Percentiles rank a stretch among this genome's conserved stretches.
Evolutionary conservation across 2,113 vertebrate species (phyloP).

Genomic region (human (Homo sapiens)): GRCh38 chr5:16857001-16857500

Average conservation of each 20-base stretch:
- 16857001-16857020: neutral
- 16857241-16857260: slow-evolving; percentile 71
- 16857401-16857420: slow-evolving; percentile 64
- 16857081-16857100: slow-evolving; percentile 17
- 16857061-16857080: neutral
- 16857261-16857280: neutral
- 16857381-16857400: slow-evolving; percentile 43
- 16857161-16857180: slow-evolving; percentile 39
- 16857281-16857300: slow-evolving; percentile 52
- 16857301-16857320: slow-evolving; percentile 66
- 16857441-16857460: neutral
- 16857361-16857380: slow-evolving; percentile 72
- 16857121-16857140: neutral
- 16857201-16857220: slow-evolving; percentile 49
- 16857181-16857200: slow-evolving; percentile 49
- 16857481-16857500: neutral
- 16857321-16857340: slow-evolving; percentile 49
- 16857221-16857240: slow-evolving; percentile 59
- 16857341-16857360: slow-evolving; percentile 59
- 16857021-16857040: neutral
- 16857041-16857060: neutral
- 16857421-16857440: slow-evolving; percentile 57
- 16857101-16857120: neutral
- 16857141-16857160: slow-evolving; percentile 58
- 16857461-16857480: neutral